Evolutionary conservation across 2,888 invertebrate species (phyloP).

Genomic region (Cheilosia vernalis): DNA sequence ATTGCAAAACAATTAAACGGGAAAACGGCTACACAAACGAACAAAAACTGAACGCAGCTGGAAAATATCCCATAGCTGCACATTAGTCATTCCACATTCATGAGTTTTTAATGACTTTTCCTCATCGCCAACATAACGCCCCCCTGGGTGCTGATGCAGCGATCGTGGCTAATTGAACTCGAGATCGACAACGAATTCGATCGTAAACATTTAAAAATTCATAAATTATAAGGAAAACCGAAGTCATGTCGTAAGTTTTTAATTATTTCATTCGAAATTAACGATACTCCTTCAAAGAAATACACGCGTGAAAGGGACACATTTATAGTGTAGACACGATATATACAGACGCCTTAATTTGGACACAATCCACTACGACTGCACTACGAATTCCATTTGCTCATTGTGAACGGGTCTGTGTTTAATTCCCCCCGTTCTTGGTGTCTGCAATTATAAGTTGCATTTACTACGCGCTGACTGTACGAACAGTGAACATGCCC

Average conservation of each 20-base stretch:
- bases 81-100: slow-evolving; percentile 57
- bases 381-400: slow-evolving; percentile 25
- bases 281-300: not conserved
- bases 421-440: slow-evolving; percentile 43
- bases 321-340: too few relatives aligned
- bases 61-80: slow-evolving; percentile 52
- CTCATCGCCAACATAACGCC: slow-evolving; percentile 29
- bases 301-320: not conserved
- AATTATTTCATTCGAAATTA: slow-evolving; percentile 42
- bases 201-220: slow-evolving; percentile 46
- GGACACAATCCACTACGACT: not conserved
- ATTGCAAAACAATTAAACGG: slow-evolving; percentile 66
- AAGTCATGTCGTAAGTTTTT: slow-evolving; percentile 32
- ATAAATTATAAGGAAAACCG: slow-evolving; percentile 53
- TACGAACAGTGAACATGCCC: slow-evolving; percentile 33
- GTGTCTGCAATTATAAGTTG: slow-evolving; percentile 18
- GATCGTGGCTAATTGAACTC: slow-evolving; percentile 38
- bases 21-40: slow-evolving; percentile 26
- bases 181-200: slow-evolving; percentile 39
- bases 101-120: slow-evolving; percentile 46
- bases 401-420: slow-evolving; percentile 45
- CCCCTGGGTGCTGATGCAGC: slow-evolving; percentile 17
- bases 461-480: slow-evolving; percentile 20
- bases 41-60: slow-evolving; percentile 50
- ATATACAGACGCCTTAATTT: slow-evolving; percentile 42